Base-by-base conservation (phyloP, 2,888 invertebrate genomes). In the Colletes collaris region DNA sequence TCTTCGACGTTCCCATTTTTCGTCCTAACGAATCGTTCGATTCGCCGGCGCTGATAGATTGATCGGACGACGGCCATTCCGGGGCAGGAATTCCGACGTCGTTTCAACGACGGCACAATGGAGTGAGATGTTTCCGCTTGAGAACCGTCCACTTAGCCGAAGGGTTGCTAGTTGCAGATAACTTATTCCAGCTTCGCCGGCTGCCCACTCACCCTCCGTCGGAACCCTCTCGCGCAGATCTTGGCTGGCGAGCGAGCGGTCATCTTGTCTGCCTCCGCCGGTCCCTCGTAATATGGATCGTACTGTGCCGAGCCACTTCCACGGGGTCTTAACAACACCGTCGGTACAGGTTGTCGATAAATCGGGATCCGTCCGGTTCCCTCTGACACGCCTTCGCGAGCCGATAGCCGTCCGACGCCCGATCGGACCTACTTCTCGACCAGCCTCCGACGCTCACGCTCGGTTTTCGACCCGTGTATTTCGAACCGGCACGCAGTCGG, bases 341-440 rank as follows among this genome's bases (percentile, higher is more conserved):
- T 83, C 79, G 85, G 87, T 88, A 91, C 92, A 91, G 90, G 91
- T 92, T 92, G 92, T 92, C 92, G 91, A 92, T 92, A 92, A 92
- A 92, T 91, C 91, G 88, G 90, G 88, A 85, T 70, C 86, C 87
- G 88, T 87, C 85, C 89, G 83, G 90, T 84, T 88, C 79, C 81
- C 84, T 86, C 86, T 83, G 88, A 87, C 85, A 89, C 87, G 86
- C 88, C 89, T 89, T 81, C 70, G 58, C 71, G 66, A 76, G 19
- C 72, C 76, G 76, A 77, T 74, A 77, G 74, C 78, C 77, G 77
- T 78, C 75, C 85, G 76, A 79, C 87, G 70, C 70, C 76, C 56
- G 60, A 74, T 73, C 80, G 62, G 67, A 73, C 35, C 67, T 81
- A 60, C 77, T 77, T 50, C 73, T 55, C 52, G 46, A 50, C 56